Percentiles rank a stretch among this genome's conserved stretches.
Evolutionary conservation across 2,888 invertebrate genomes (phyloP).

Genomic region (Allolobophora icterica): DNA sequence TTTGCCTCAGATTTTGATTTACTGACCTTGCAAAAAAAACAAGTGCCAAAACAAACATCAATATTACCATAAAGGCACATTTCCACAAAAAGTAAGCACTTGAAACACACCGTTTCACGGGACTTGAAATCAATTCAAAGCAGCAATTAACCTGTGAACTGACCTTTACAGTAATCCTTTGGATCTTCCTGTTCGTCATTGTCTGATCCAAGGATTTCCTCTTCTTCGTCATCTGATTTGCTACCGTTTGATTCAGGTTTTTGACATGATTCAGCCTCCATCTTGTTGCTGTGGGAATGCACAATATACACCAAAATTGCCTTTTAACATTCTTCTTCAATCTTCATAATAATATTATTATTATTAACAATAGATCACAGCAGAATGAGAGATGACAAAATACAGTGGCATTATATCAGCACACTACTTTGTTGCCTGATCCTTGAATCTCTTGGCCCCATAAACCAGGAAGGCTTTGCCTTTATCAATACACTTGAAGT

Average conservation of each 20-base stretch:
- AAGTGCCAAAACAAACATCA: neutral
- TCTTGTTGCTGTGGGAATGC: neutral
- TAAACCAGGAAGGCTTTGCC: too few species aligned
- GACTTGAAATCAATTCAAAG: neutral
- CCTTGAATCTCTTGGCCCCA: too few species aligned
- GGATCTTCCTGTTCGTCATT: constrained; percentile 98
- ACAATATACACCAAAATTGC: neutral
- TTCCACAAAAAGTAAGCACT: neutral
- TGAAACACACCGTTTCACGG: neutral
- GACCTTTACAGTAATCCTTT: constrained; percentile 91
- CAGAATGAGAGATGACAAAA: too few species aligned
- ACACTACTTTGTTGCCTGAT: too few species aligned
- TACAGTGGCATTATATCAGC: too few species aligned
- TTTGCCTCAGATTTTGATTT: neutral
- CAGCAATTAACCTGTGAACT: constrained; percentile 31
- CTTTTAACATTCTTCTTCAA: neutral
- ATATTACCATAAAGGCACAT: neutral
- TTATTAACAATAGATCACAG: neutral
- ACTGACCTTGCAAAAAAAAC: neutral
- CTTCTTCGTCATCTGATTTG: constrained; percentile 59
- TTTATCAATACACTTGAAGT: too few species aligned
- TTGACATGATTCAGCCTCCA: constrained; percentile 19
- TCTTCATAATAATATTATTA: neutral
- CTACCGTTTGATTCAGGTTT: constrained; percentile 25
- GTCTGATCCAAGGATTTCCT: constrained; percentile 74